Evolutionary conservation across 2,113 vertebrate species (phyloP).

Genomic region (Echinops telfairi): DNA sequence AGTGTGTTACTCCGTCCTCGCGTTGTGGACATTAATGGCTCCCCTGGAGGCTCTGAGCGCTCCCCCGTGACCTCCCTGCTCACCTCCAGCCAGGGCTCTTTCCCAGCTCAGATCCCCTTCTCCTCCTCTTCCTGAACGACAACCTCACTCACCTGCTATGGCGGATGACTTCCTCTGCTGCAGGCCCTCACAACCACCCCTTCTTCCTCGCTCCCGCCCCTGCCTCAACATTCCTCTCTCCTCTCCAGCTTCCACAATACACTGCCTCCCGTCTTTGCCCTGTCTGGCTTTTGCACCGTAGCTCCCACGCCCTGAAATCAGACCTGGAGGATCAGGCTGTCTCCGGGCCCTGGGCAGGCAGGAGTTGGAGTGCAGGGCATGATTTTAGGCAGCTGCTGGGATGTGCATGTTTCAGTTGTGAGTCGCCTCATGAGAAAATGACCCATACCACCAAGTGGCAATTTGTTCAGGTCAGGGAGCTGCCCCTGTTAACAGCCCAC

Average conservation of each 20-base stretch:
- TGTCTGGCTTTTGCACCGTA: not conserved
- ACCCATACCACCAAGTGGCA: not conserved
- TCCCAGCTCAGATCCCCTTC: not conserved
- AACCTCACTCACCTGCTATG: not conserved
- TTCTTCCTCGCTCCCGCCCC: not conserved
- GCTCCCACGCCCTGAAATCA: not conserved
- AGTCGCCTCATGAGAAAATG: not conserved
- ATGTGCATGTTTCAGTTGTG: not conserved
- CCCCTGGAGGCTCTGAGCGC: not conserved
- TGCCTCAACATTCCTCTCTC: not conserved
- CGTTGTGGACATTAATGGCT: not conserved
- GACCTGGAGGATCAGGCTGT: not conserved
- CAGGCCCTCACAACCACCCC: not conserved
- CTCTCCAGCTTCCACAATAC: not conserved
- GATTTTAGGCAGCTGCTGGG: not conserved
- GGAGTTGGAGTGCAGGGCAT: not conserved
- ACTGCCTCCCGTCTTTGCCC: not conserved
- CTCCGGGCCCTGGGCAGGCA: not conserved
- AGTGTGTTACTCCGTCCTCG: not conserved
- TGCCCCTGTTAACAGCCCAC: not conserved
- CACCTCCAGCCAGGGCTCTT: not conserved
- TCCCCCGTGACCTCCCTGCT: not conserved
- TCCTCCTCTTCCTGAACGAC: not conserved
- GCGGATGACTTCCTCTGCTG: not conserved
- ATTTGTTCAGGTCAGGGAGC: not conserved